Evolutionary conservation across 2,888 invertebrate genomes (phyloP).

Genomic region (Cephalotes varians): DNA sequence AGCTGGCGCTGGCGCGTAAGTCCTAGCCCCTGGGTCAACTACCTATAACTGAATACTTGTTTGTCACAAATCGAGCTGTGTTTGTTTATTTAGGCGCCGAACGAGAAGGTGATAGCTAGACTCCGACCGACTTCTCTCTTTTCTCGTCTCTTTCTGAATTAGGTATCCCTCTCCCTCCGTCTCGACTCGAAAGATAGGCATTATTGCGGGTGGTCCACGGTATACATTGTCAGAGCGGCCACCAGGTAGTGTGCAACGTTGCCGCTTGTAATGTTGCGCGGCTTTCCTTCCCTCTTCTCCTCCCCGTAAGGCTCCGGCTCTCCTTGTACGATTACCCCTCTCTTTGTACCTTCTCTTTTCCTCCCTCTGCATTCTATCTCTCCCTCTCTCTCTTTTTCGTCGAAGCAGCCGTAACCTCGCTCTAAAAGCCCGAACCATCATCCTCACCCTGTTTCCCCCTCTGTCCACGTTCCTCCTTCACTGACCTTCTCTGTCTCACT

Average conservation of each 20-base stretch:
- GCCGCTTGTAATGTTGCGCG: conserved; percentile 83
- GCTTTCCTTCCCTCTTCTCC: conserved; percentile 61
- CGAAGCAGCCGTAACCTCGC: conserved; percentile 52
- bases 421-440: conserved; percentile 40
- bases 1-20: not conserved
- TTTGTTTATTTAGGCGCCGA: conserved; percentile 27
- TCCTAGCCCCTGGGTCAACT: too few species aligned
- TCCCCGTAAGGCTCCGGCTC: conserved; percentile 39
- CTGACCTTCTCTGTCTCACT: conserved; percentile 17
- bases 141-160: conserved; percentile 53
- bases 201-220: conserved; percentile 85
- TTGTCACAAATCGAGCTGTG: conserved; percentile 18
- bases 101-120: conserved; percentile 18
- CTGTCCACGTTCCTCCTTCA: conserved; percentile 31
- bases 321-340: conserved; percentile 55
- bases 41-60: conserved; percentile 7
- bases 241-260: conserved; percentile 84
- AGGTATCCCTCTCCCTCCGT: conserved; percentile 48
- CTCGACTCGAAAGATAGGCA: conserved; percentile 82
- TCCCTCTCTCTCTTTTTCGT: not conserved
- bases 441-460: not conserved
- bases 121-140: conserved; percentile 40
- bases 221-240: conserved; percentile 85
- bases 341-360: conserved; percentile 59
- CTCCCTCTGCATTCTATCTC: conserved; percentile 15